Evolutionary conservation across 1,140 invertebrate genomes (phyloP), one percentile per base, ranked within the genome.

Genomic region (Leptonema lineaticorne): DNA sequence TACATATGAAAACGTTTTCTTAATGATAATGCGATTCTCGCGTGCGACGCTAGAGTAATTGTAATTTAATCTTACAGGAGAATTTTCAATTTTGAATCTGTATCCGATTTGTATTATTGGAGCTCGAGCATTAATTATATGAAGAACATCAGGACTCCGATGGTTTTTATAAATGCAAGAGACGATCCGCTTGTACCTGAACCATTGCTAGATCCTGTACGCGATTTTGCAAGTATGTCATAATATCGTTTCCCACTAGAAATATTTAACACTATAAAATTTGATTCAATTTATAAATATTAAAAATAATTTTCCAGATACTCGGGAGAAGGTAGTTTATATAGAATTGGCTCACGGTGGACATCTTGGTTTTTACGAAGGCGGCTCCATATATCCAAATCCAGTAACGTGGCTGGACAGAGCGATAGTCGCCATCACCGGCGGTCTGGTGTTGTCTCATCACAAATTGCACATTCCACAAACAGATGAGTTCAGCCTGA

Each of bases 351-450:
- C 91, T 16, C 93, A 96, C 77, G 94, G 94, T 5, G 95, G 95
- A 7, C 95, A 97, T 81, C 81, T 97, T 66, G 95, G 95, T 28
- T 96, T 94, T 78, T 95, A 95, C 77, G 94, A 96, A 80, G 92
- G 92, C 5, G 92, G 92, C 9, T 78, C 91, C 22, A 72, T 94
- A 0, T 92, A 91, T 76, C 94, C 94, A 0, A 91, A 93, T 74
- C 90, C 91, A 0, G 88, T 95, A 22, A 95, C 93, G 18, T 97
- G 95, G 95, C 78, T 96, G 46, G 94, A 96, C 81, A 86, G 92
- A 50, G 87, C 92, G 1, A 79, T 96, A 5, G 87, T 95, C 5
- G 86, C 88, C 4, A 79, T 92, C 16, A 84, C 90, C 4, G 90
- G 89, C 0, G 88, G 88, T n/a, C 70, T 91, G 7, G 82, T 87